A percentile compares a stretch with the other conserved stretches of the same genome.
phyloP scores from a whole-genome alignment of 2,113 vertebrate genomes.

The Leiothrix lutea region DNA sequence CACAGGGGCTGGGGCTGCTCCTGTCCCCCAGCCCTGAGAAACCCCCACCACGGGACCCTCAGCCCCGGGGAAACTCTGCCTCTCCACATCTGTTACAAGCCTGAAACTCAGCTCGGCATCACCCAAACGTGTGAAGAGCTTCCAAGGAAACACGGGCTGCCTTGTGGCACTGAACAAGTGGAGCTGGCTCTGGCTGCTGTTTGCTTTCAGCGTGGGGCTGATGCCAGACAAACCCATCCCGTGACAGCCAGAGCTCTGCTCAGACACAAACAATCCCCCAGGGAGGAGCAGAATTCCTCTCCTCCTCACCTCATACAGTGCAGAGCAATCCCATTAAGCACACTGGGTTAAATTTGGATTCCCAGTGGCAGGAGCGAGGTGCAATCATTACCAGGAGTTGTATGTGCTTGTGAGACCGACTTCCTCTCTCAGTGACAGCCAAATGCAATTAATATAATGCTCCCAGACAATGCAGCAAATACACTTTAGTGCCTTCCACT shows the following conservation, averaged over 20 bases:
- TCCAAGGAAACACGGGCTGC: background rate
- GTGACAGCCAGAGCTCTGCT: background rate
- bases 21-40: background rate
- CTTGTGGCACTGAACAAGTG: background rate
- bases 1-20: background rate
- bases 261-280: background rate
- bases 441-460: background rate
- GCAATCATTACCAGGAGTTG: background rate
- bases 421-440: background rate
- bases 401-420: background rate
- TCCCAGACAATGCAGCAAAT: background rate
- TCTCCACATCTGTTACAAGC: background rate
- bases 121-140: background rate
- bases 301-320: background rate
- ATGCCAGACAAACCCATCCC: background rate
- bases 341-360: background rate
- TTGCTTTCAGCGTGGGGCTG: background rate
- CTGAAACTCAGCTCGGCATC: conserved; percentile 18
- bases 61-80: background rate
- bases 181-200: background rate
- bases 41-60: background rate
- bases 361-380: background rate
- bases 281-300: background rate
- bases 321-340: background rate
- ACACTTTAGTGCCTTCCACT: background rate